phyloP scores from a whole-genome alignment of 2,888 invertebrate genomes.

The Halocaridina rubra region DNA sequence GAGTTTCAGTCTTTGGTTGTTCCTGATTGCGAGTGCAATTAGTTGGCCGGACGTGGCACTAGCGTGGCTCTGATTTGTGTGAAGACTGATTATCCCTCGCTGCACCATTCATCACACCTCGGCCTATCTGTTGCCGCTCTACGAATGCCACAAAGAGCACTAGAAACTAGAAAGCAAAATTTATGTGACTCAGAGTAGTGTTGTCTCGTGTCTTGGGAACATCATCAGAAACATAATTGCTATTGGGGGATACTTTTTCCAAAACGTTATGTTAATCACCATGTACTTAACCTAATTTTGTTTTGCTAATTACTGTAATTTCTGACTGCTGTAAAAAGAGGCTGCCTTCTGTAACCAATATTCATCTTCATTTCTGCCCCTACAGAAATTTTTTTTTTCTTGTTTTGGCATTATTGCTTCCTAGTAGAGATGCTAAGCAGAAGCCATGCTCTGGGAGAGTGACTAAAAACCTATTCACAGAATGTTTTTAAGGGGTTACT shows the following conservation, averaged over 20 bases:
- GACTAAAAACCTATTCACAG: conserved; percentile 3
- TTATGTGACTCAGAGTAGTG: too few relatives aligned
- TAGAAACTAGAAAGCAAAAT: not conserved
- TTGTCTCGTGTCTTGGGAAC: not conserved
- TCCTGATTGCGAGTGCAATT: conserved; percentile 41
- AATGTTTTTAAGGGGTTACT: not conserved
- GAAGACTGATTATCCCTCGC: conserved; percentile 18
- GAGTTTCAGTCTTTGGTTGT: too few relatives aligned
- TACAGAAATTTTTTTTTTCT: not conserved
- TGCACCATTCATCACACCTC: conserved; percentile 34
- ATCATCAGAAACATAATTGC: too few relatives aligned
- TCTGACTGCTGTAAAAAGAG: conserved; percentile 25
- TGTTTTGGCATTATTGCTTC: conserved; percentile 30
- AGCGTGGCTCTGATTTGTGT: conserved; percentile 47
- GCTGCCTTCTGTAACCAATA: conserved; percentile 31
- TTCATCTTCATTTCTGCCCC: conserved; percentile 25
- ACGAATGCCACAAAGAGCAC: not conserved
- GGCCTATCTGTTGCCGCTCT: conserved; percentile 35
- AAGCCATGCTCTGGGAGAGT: conserved; percentile 33
- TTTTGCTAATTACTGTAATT: not conserved
- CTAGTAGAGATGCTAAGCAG: conserved; percentile 28
- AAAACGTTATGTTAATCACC: too few relatives aligned
- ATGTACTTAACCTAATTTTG: too few relatives aligned
- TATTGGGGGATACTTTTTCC: too few relatives aligned
- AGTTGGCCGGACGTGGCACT: conserved; percentile 43